Conservation (phyloP, 1,140 invertebrate species). For the Cryptotermes secundus region DNA sequence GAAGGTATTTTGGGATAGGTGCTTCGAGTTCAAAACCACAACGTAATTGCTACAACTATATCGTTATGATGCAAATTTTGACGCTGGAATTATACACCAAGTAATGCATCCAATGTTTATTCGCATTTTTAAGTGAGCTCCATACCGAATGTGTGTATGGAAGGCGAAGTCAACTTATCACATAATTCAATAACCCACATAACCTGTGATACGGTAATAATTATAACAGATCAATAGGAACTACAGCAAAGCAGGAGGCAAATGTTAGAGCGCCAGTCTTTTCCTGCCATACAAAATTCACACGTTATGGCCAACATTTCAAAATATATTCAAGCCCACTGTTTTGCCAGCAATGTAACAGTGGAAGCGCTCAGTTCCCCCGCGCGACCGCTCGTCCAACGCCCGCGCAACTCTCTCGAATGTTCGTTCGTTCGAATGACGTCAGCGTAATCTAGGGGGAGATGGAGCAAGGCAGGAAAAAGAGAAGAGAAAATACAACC, state of each 20-base stretch:
- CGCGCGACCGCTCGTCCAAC: neutral
- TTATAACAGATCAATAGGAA: too few relatives aligned
- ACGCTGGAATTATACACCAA: too few relatives aligned
- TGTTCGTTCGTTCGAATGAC: conserved; percentile 25
- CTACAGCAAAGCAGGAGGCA: neutral
- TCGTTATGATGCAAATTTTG: too few relatives aligned
- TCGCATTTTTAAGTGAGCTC: too few relatives aligned
- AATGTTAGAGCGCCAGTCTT: neutral
- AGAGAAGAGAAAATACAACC: conserved; percentile 19
- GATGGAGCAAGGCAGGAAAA: conserved; percentile 20
- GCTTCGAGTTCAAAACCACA: too few relatives aligned
- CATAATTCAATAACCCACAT: too few relatives aligned
- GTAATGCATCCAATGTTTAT: too few relatives aligned
- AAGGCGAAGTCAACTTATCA: too few relatives aligned
- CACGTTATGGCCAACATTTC: neutral
- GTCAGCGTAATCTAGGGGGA: conserved; percentile 34
- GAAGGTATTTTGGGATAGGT: too few relatives aligned
- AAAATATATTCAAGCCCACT: neutral
- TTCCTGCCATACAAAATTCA: conserved; percentile 6
- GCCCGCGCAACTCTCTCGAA: conserved; percentile 27
- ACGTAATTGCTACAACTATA: too few relatives aligned
- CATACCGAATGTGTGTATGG: too few relatives aligned
- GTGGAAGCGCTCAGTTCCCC: neutral
- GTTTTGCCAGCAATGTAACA: conserved; percentile 25
- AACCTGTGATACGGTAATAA: too few relatives aligned